Base-by-base conservation (phyloP, 1,140 invertebrate genomes). In the Phortica variegata region DNA sequence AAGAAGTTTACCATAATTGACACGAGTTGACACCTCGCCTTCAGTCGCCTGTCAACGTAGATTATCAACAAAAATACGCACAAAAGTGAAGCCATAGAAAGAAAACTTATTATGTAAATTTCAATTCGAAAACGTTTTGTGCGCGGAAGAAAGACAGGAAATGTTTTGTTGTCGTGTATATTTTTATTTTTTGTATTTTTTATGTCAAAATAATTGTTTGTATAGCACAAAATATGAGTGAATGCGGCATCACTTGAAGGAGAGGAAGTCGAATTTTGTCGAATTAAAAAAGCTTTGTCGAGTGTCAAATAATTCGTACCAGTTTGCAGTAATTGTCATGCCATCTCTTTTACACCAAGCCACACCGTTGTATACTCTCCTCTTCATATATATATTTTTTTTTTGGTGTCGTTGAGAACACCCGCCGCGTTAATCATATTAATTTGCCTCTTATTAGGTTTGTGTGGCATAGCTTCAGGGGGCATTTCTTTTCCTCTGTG, bases 341-440 rank as follows among this genome's bases (percentile, higher is more conserved):
- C 12, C 12, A 12, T 29, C 12, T 12, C 26, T 29, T 34, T 5
- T 29, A 12, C 26, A 6, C 26, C 26, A 29, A 6, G 26, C 6
- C 26, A 29, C 26, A 12, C 12, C 12, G 26, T 29, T 29, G 26
- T 12, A 29, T 29, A 12, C 26, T 12, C n/a, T n/a, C n/a, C n/a
- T n/a, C n/a, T 26, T 26, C 23, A 26, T 26, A 26, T 26, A 26
- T 26, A 26, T 10, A 26, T 10, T n/a, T n/a, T n/a, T n/a, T n/a
- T 29, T 12, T 10, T 34, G 33, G 12, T 19, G 36, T 13, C 13
- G 36, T 32, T 33, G 10, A 18, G 8, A 40, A 38, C 51, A 53
- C 51, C 51, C 51, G 51, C 46, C 33, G 51, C 43, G 41, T 53
- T 53, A 53, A 53, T 53, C 43, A 47, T 45, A 36, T 53, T 46